Evolutionary conservation across 2,888 invertebrate species (phyloP).

Genomic region (Empis stercorea): DNA sequence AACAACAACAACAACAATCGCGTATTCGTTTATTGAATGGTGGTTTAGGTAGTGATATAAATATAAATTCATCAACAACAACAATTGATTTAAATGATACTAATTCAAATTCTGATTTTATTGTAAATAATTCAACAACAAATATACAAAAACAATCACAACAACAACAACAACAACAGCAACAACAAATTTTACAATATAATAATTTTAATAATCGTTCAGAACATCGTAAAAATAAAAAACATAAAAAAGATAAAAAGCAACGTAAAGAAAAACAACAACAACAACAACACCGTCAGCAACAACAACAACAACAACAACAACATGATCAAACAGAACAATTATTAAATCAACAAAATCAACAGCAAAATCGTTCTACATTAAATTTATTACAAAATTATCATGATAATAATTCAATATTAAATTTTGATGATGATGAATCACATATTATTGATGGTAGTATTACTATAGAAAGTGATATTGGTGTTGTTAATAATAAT

Average conservation of each 20-base stretch:
- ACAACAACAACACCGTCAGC: background rate
- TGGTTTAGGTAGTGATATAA: background rate
- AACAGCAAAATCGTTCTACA: constrained; percentile 1
- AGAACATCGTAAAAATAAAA: constrained; percentile 11
- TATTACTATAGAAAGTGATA: background rate
- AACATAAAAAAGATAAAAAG: constrained; percentile 13
- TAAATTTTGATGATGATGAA: constrained; percentile 16
- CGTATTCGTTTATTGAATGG: background rate
- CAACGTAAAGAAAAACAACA: constrained; percentile 5
- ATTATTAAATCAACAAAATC: background rate
- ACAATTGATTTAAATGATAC: constrained; percentile 27
- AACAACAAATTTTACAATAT: background rate
- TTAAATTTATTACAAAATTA: constrained; percentile 8
- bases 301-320: background rate
- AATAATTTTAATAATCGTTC: too few relatives aligned
- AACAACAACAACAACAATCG: constrained; percentile 14
- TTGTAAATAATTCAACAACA: constrained; percentile 1
- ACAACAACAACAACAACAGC: background rate
- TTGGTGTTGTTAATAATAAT: background rate
- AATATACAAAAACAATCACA: constrained; percentile 3
- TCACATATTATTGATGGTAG: constrained; percentile 8
- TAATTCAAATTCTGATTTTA: constrained; percentile 26
- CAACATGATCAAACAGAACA: background rate
- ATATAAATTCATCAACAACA: constrained; percentile 9
- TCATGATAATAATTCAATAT: constrained; percentile 15